These are phyloP conservation scores for Nesidiocoris tenuis DNA, from an alignment of 2,888 invertebrate species.

Conservation along the genomic window DNA sequence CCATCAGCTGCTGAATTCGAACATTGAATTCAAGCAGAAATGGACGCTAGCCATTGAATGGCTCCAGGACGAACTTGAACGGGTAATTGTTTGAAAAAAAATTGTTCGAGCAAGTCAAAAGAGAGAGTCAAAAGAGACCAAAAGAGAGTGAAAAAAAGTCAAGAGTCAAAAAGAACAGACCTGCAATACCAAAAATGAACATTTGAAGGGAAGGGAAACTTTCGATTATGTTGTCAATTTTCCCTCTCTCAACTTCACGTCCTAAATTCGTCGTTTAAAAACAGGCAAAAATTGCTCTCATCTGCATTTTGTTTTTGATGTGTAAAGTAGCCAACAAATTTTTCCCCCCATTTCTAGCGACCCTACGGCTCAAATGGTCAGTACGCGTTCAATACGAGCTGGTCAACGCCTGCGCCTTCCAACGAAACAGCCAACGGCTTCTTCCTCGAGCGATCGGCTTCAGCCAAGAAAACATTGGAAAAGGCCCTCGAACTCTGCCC, in stretches of 20 bases:
- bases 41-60: conserved; percentile 89
- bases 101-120: no score
- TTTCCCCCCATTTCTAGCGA: conserved; percentile 52
- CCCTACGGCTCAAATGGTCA: conserved; percentile 63
- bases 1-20: conserved; percentile 73
- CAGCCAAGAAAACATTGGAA: conserved; percentile 83
- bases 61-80: conserved; percentile 92
- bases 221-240: no score
- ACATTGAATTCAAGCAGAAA: conserved; percentile 76
- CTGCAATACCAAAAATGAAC: no score
- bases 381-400: conserved; percentile 89
- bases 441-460: conserved; percentile 90
- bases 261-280: no score
- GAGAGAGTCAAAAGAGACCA: no score
- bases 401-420: conserved; percentile 85
- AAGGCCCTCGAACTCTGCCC: conserved; percentile 75
- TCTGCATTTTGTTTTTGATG: no score
- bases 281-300: no score
- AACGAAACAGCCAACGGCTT: conserved; percentile 94
- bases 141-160: no score
- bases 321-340: no score
- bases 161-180: no score
- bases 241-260: no score
- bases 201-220: no score
- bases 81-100: conserved; percentile 60